Base-by-base conservation (phyloP, 2,797 vertebrate species). In the Valencia hispanica region DNA sequence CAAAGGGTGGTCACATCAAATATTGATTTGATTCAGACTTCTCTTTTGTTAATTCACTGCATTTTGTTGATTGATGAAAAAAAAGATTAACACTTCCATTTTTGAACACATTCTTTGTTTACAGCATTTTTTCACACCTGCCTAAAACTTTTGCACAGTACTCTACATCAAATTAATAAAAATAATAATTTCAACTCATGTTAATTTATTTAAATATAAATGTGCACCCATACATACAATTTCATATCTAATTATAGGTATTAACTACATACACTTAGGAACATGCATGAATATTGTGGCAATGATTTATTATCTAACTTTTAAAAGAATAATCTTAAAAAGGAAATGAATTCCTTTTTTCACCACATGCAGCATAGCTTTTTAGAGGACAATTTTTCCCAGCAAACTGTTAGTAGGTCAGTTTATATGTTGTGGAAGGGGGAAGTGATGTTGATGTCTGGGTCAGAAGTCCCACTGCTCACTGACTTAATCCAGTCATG, bases 401-500 rank as follows among this genome's bases (percentile, higher is more conserved):
- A 43, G 73, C 75, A 87, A 84, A 73, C 78, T 70, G 72, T 82
- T 69, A 57, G 74, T 74, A 66, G 79, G 84, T 70, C 63, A 41
- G 48, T 66, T 34, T 72, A 82, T 83, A 85, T 76, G 70, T 79
- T 5, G 70, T 76, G 84, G 78, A 85, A 85, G 78, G 68, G 73
- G 81, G 75, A 84, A 86, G 84, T 82, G 84, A 91, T 85, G 82
- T 79, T 82, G 82, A 84, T 83, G 89, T 84, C 85, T 77, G 75
- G 90, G 89, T 79, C 90, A 93, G 73, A 86, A 86, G 87, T 90
- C 91, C 88, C 89, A 75, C 78, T 51, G 81, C 92, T 93, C 89
- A 91, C 87, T 89, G 90, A 91, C 90, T 93, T 94, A 92, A 94
- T 91, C 89, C 89, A 12, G 82, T 75, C 89, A 86, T 91, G 91